phyloP scores from a whole-genome alignment of 1,140 invertebrate genomes.

The Microvelia longipes region DNA sequence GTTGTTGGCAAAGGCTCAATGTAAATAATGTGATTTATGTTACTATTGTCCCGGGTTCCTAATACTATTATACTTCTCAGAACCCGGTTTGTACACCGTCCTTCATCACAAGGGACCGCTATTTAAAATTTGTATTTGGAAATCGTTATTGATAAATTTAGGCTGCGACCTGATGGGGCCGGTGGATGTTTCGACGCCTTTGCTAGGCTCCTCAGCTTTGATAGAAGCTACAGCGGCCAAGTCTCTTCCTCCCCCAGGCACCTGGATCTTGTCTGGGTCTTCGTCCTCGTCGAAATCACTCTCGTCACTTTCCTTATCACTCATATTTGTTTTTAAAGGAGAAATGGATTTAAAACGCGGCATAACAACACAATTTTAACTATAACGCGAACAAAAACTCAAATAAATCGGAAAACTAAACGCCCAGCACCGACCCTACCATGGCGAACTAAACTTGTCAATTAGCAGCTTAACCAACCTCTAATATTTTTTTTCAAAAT shows the following conservation, averaged over 20 bases:
- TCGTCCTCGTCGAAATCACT: slow-evolving; percentile 70
- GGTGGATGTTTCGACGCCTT: neutral
- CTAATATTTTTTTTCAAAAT: too few relatives aligned
- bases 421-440: neutral
- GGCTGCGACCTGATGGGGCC: neutral
- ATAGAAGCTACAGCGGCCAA: slow-evolving; percentile 53
- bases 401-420: neutral
- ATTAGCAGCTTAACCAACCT: neutral
- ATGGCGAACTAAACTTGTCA: slow-evolving; percentile 2
- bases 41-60: too few relatives aligned
- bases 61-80: too few relatives aligned
- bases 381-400: neutral
- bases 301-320: slow-evolving; percentile 40
- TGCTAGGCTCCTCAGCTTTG: slow-evolving; percentile 22
- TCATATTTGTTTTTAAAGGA: slow-evolving; percentile 12
- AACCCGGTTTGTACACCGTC: slow-evolving; percentile 32
- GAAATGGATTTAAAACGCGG: neutral
- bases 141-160: neutral
- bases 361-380: neutral
- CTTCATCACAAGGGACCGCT: slow-evolving; percentile 37
- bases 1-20: too few relatives aligned
- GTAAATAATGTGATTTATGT: too few relatives aligned
- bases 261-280: slow-evolving; percentile 78
- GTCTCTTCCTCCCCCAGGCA: slow-evolving; percentile 68
- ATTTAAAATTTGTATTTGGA: slow-evolving; percentile 26